A percentile compares a stretch with the other conserved stretches of the same genome.
phyloP scores from a whole-genome alignment of 2,888 invertebrate species.

The Coenonympha glycerion region DNA sequence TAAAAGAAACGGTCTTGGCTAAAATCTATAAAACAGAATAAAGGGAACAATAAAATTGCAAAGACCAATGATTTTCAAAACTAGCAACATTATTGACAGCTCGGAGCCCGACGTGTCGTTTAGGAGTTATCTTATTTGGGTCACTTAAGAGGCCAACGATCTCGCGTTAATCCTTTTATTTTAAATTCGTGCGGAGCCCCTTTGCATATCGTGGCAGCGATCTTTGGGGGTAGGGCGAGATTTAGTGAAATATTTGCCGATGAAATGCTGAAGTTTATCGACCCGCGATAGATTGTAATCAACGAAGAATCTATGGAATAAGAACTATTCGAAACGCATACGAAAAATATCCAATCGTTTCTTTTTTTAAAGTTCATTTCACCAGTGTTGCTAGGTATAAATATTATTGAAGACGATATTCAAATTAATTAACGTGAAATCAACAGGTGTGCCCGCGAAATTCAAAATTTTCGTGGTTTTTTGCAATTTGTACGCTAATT shows the following conservation, averaged over 20 bases:
- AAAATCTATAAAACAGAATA: background rate
- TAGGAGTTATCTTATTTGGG: conserved; percentile 67
- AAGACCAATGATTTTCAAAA: conserved; percentile 35
- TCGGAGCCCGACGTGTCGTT: conserved; percentile 47
- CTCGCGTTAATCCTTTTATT: conserved; percentile 61
- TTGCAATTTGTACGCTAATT: too few species aligned
- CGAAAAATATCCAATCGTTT: conserved; percentile 10
- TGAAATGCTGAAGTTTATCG: conserved; percentile 59
- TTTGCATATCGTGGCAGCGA: conserved; percentile 64
- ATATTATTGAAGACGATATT: conserved; percentile 28
- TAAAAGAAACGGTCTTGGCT: too few species aligned
- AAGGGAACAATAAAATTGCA: conserved; percentile 18
- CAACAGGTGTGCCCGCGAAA: too few species aligned
- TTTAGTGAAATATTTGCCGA: conserved; percentile 65
- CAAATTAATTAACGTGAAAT: conserved; percentile 44
- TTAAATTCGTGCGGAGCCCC: conserved; percentile 58
- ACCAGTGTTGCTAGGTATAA: conserved; percentile 14
- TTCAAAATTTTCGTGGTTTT: too few species aligned
- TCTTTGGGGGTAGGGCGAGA: conserved; percentile 61
- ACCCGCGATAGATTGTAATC: conserved; percentile 41
- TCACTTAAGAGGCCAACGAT: conserved; percentile 65
- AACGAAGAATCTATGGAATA: conserved; percentile 33
- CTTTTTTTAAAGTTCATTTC: background rate
- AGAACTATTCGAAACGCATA: conserved; percentile 27
- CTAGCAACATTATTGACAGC: conserved; percentile 63